These are phyloP conservation scores for Nemoura dubitans DNA, from an alignment of 2,888 invertebrate genomes.

Conservation along the genomic window DNA sequence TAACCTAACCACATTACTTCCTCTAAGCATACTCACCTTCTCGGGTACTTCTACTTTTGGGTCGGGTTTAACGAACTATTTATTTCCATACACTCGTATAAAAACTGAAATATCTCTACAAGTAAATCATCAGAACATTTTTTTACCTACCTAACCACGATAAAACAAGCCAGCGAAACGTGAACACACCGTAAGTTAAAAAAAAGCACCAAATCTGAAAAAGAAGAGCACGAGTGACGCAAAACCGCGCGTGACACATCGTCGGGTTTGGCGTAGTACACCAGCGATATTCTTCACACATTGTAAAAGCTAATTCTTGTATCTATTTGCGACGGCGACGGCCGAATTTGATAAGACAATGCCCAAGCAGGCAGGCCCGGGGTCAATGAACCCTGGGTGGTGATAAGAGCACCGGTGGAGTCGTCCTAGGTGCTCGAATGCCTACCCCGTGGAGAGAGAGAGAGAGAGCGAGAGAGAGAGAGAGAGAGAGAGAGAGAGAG, in stretches of 20 bases:
- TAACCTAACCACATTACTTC: too few species aligned
- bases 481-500: too few species aligned
- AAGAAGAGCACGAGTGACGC: background rate
- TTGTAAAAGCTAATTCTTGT: background rate
- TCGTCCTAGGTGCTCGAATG: background rate
- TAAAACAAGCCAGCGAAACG: background rate
- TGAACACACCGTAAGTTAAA: background rate
- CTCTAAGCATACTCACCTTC: too few species aligned
- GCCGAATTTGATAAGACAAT: background rate
- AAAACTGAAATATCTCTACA: too few species aligned
- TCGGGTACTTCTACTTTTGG: too few species aligned
- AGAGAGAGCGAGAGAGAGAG: too few species aligned
- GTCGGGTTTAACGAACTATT: too few species aligned
- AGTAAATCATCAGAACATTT: too few species aligned
- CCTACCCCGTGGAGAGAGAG: too few species aligned
- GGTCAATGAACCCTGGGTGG: background rate
- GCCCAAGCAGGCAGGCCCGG: background rate
- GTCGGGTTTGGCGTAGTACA: background rate
- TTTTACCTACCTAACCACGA: background rate
- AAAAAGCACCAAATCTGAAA: background rate
- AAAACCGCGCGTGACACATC: background rate
- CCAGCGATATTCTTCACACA: background rate
- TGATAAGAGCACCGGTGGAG: background rate
- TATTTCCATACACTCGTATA: too few species aligned
- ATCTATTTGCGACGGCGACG: background rate